phyloP scores from a whole-genome alignment of 2,113 vertebrate genomes.

The Albula goreensis region DNA sequence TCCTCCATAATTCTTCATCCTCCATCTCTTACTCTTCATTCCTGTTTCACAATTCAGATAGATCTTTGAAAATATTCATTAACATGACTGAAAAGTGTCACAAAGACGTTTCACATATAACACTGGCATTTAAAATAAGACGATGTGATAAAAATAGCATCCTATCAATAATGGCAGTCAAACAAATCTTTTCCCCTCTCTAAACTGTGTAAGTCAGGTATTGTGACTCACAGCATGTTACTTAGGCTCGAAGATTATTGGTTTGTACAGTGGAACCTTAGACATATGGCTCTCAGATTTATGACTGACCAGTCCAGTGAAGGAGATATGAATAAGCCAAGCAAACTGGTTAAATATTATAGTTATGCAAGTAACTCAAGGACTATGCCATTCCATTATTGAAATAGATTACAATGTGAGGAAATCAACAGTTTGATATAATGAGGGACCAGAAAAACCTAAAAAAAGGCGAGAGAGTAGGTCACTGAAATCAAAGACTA shows the following conservation, averaged over 20 bases:
- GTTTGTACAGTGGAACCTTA: background rate
- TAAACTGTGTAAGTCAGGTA: background rate
- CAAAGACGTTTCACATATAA: background rate
- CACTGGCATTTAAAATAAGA: background rate
- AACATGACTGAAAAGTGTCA: background rate
- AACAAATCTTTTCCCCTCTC: background rate
- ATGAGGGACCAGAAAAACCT: no score
- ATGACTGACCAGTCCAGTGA: no score
- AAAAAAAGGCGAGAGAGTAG: no score
- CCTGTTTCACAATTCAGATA: background rate
- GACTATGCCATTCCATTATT: no score
- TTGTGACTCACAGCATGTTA: background rate
- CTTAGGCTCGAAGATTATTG: background rate
- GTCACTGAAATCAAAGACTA: no score
- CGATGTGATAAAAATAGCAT: background rate
- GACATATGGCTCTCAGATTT: no score
- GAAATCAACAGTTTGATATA: no score
- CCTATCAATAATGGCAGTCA: background rate
- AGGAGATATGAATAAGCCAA: no score
- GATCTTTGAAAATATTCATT: background rate
- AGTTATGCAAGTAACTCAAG: no score
- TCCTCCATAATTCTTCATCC: background rate
- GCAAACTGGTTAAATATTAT: no score
- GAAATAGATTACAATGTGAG: no score
- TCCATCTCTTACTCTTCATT: background rate